These are phyloP conservation scores for Colletes latitarsis DNA, from an alignment of 1,140 invertebrate genomes.

Conservation along the genomic window DNA sequence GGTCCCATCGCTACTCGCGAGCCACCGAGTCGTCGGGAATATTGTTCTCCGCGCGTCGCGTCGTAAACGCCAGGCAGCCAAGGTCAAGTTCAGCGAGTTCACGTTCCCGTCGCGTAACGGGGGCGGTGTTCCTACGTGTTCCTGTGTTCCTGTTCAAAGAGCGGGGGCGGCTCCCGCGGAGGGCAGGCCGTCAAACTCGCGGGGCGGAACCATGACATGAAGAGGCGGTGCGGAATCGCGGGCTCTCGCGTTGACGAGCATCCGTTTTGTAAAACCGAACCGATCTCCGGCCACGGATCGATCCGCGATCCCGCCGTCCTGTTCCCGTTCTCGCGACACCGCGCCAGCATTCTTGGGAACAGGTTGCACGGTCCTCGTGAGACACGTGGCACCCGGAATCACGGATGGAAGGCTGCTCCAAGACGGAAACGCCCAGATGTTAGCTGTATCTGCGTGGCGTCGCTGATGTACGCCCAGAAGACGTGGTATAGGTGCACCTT, in stretches of 20 bases:
- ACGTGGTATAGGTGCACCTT: conserved; percentile 47
- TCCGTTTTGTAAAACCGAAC: not conserved
- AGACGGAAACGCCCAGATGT: conserved; percentile 76
- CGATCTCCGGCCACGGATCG: conserved; percentile 6
- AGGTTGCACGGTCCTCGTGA: not conserved
- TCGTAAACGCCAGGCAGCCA: no score
- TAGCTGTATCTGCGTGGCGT: conserved; percentile 64
- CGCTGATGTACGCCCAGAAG: conserved; percentile 69
- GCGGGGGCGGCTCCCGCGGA: conserved; percentile 82
- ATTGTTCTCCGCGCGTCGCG: not conserved
- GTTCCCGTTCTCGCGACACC: not conserved
- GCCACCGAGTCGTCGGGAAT: no score
- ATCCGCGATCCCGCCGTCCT: conserved; percentile 1
- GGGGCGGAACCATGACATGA: conserved; percentile 80
- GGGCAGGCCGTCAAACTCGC: conserved; percentile 81
- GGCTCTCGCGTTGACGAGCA: conserved; percentile 4
- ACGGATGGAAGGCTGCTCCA: conserved; percentile 53
- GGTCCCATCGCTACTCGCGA: no score
- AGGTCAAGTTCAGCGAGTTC: conserved; percentile 25
- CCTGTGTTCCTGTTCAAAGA: conserved; percentile 80
- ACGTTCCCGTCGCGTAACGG: not conserved
- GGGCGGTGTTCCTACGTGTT: conserved; percentile 69
- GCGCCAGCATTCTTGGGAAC: not conserved
- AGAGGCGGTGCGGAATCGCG: conserved; percentile 80
- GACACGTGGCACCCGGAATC: not conserved